Evolutionary conservation across 53 echinoderm and acorn worm species (phyloP).

Genomic region (Henricia sp.): DNA sequence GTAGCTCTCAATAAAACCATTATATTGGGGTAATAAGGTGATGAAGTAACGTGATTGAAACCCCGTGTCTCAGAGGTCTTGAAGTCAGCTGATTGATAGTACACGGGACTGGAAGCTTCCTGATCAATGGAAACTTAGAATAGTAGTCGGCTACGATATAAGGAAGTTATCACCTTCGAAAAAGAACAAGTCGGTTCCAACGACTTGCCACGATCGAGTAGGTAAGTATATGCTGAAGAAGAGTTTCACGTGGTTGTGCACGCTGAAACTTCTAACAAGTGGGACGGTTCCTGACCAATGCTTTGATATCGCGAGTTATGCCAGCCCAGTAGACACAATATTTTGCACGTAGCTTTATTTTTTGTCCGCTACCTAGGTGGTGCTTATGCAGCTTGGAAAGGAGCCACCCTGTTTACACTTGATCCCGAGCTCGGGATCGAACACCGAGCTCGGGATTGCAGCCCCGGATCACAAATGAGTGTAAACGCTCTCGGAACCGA

Average conservation of each 20-base stretch:
- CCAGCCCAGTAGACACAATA: conserved; percentile 18
- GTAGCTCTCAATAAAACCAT: too few relatives aligned
- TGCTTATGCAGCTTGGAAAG: conserved; percentile 21
- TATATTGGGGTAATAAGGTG: conserved; percentile 66
- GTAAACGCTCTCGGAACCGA: too few relatives aligned
- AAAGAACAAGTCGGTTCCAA: conserved; percentile 60
- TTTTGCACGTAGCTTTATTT: conserved; percentile 18
- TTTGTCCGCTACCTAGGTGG: conserved; percentile 34
- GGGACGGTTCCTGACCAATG: conserved; percentile 44
- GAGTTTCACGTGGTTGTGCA: conserved; percentile 49
- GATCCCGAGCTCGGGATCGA: too few relatives aligned
- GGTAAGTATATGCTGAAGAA: conserved; percentile 15
- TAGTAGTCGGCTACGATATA: conserved; percentile 68
- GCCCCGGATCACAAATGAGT: too few relatives aligned
- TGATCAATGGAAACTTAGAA: conserved; percentile 58
- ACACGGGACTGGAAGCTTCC: conserved; percentile 50
- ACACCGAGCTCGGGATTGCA: too few relatives aligned
- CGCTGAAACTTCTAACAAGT: conserved; percentile 48
- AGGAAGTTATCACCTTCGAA: conserved; percentile 3
- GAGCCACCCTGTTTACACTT: too few relatives aligned
- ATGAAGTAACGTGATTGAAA: conserved; percentile 60
- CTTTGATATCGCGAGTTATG: conserved; percentile 1
- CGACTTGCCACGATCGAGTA: conserved; percentile 65
- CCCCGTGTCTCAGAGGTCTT: conserved; percentile 42
- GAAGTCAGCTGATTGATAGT: conserved; percentile 19